A percentile compares a stretch with the other conserved stretches of the same genome.
Evolutionary conservation across 2,113 vertebrate species (phyloP).

Genomic region (Pseudorhombus dupliciocellatus): DNA sequence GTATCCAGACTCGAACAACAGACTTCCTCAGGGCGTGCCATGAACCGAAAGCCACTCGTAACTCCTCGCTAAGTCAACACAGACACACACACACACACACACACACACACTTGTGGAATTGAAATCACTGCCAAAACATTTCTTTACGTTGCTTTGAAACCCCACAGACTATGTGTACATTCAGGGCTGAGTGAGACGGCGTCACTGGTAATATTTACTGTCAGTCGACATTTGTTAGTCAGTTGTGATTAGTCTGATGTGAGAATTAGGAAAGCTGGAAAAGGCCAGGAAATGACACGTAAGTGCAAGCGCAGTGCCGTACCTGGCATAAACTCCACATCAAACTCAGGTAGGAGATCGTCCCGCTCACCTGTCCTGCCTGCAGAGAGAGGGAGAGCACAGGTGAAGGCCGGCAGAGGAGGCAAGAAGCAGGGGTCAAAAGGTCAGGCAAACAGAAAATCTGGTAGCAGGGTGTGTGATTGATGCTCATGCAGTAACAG

Average conservation of each 20-base stretch:
- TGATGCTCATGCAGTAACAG: constrained; percentile 46
- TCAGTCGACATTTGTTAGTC: constrained; percentile 29
- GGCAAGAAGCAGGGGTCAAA: constrained; percentile 55
- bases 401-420: constrained; percentile 75
- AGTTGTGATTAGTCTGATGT: constrained; percentile 34
- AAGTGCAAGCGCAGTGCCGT: constrained; percentile 71
- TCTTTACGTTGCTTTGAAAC: neutral
- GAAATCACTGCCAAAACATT: neutral
- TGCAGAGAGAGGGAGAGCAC: constrained; percentile 87
- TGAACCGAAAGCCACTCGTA: constrained; percentile 26
- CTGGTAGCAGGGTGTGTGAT: constrained; percentile 31
- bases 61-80: constrained; percentile 3
- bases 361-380: constrained; percentile 96
- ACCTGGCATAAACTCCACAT: constrained; percentile 99
- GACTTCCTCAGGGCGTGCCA: constrained; percentile 67
- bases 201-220: neutral
- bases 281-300: constrained; percentile 34
- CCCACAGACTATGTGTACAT: neutral
- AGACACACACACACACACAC: constrained; percentile 19
- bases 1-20: constrained; percentile 47
- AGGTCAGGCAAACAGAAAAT: constrained; percentile 50
- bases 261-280: constrained; percentile 44
- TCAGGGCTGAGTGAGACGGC: neutral
- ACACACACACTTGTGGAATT: constrained; percentile 21
- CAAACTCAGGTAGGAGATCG: constrained; percentile 99